A percentile compares a stretch with the other conserved stretches of the same genome.
Evolutionary conservation across 2,888 invertebrate species (phyloP).

Genomic region (Nycteola revayana): DNA sequence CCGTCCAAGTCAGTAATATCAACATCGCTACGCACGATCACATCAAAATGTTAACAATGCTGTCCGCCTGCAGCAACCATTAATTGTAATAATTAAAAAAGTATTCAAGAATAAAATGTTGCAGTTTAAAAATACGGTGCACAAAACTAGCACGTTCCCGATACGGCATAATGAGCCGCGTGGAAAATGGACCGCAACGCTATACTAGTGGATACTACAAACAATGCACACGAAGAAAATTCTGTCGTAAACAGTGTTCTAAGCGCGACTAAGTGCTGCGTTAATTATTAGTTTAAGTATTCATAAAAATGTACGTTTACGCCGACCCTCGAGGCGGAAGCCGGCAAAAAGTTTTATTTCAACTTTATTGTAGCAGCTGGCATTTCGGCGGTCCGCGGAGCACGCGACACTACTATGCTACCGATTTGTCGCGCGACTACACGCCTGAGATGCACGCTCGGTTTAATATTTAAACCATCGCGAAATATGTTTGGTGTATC

Average conservation of each 20-base stretch:
- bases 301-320: constrained; percentile 57
- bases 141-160: constrained; percentile 52
- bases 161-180: constrained; percentile 53
- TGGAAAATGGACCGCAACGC: constrained; percentile 55
- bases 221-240: constrained; percentile 59
- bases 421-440: neutral
- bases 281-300: constrained; percentile 73
- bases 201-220: constrained; percentile 51
- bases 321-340: constrained; percentile 44
- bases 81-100: constrained; percentile 61
- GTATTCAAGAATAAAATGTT: constrained; percentile 38
- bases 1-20: too few species aligned
- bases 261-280: constrained; percentile 62
- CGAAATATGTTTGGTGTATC: neutral
- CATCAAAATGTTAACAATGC: constrained; percentile 14
- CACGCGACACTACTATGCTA: constrained; percentile 19
- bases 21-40: too few species aligned
- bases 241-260: constrained; percentile 62
- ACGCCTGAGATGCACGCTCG: too few species aligned
- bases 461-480: too few species aligned
- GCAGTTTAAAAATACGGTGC: constrained; percentile 49
- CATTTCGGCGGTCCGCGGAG: constrained; percentile 36
- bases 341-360: constrained; percentile 48
- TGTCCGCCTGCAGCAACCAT: constrained; percentile 45
- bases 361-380: constrained; percentile 56